Base-by-base conservation (phyloP, 2,888 invertebrate genomes). In the Lycaena phlaeas region DNA sequence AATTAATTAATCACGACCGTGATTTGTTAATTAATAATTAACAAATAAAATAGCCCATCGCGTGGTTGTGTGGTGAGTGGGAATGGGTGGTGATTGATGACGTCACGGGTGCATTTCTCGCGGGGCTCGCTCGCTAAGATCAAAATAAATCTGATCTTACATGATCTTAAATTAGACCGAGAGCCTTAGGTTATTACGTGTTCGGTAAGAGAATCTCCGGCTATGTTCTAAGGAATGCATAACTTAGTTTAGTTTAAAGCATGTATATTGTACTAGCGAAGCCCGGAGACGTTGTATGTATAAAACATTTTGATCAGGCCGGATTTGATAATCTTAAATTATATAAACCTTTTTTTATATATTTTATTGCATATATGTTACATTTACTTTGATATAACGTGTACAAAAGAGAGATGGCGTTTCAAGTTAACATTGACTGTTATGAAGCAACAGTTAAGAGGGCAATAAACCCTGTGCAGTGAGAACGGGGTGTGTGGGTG, bases 401-500 rank as follows among this genome's bases (percentile, higher is more conserved):
- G 30, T 18, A 30, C 30, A 30, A 39, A 27, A 18, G n/a, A 25
- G 14, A 29, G n/a, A 37, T 25, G 29, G 28, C 14, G n/a, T 43
- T 40, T 29, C 18, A 30, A 38, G 37, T 42, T 27, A 26, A 40
- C n/a, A n/a, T 34, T 36, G 12, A n/a, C 41, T 14, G 36, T 63
- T 58, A 57, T 52, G 50, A 52, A 56, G 52, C 56, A 49, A 60
- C 51, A 58, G 54, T 53, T 59, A 57, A 61, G 58, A 71, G 70
- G 64, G 70, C 70, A 68, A 67, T 74, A 75, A 74, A 74, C 71
- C 64, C 64, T 64, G 62, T 40, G 48, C 44, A 54, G 64, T 61
- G 63, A 52, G 59, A 61, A 61, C 49, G 50, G 58, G 60, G 57
- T 55, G 58, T 61, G 77, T 77, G 74, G 79, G 75, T 59, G 77